phyloP scores from a whole-genome alignment of 2,113 vertebrate genomes.

The Cryptomyrus ogoouensis region DNA sequence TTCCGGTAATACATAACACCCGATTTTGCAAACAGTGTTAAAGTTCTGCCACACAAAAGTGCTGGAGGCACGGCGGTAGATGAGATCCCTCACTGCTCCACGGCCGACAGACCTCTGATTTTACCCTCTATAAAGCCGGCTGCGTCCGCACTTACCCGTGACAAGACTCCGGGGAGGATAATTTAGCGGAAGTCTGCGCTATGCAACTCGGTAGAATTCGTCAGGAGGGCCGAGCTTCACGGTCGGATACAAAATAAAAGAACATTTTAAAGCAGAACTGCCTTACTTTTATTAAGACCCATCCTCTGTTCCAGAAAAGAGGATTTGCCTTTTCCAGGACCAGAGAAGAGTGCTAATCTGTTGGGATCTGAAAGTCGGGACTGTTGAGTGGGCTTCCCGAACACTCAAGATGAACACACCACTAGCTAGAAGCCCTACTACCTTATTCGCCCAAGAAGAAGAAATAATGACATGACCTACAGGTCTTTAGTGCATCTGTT shows the following conservation, averaged over 20 bases:
- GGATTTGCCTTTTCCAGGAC: not conserved
- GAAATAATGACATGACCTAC: not conserved
- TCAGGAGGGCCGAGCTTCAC: not conserved
- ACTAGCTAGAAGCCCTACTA: not conserved
- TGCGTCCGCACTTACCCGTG: not conserved
- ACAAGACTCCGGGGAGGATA: not conserved
- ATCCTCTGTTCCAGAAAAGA: not conserved
- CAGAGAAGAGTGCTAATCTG: not conserved
- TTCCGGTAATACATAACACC: not conserved
- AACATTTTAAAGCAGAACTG: not conserved
- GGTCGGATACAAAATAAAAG: conserved; percentile 2
- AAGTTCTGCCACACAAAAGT: not conserved
- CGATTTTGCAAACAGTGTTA: not conserved
- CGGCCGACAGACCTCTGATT: not conserved
- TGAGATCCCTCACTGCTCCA: conserved; percentile 2
- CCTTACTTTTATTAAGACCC: not conserved
- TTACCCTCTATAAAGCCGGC: conserved; percentile 10
- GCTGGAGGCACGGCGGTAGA: not conserved
- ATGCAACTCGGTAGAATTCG: not conserved
- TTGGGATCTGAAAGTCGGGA: not conserved
- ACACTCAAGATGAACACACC: not conserved
- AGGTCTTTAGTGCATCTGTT: not conserved
- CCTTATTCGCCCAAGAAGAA: not conserved
- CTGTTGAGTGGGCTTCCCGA: not conserved
- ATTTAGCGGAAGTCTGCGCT: not conserved